phyloP scores from a whole-genome alignment of 2,888 invertebrate genomes.

The Limnephilus auricula region DNA sequence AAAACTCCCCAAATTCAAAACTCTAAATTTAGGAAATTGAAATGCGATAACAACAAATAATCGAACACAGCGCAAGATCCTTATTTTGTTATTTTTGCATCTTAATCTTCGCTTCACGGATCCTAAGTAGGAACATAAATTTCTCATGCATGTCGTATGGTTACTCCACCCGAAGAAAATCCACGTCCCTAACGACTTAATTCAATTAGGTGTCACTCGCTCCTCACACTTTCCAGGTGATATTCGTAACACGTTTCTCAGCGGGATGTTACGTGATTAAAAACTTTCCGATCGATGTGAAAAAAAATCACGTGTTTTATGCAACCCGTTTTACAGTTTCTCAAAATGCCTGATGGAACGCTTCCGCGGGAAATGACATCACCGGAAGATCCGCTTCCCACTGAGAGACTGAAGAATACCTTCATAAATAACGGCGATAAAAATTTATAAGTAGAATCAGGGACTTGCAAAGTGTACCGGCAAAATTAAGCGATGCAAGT shows the following conservation, averaged over 20 bases:
- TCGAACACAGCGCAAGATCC: not conserved
- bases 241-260: slow-evolving; percentile 59
- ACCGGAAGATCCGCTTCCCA: not conserved
- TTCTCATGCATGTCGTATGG: not conserved
- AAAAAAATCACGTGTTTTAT: slow-evolving; percentile 61
- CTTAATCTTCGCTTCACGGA: not conserved
- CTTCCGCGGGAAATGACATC: not conserved
- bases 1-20: not conserved
- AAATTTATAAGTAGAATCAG: not conserved
- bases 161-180: slow-evolving; percentile 6
- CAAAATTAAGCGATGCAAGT: not conserved
- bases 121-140: not conserved
- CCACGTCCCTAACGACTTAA: slow-evolving; percentile 59
- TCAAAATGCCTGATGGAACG: not conserved
- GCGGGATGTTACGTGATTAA: slow-evolving; percentile 62
- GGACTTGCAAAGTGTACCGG: not conserved
- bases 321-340: slow-evolving; percentile 9
- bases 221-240: slow-evolving; percentile 55
- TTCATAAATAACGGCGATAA: not conserved
- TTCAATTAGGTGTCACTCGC: slow-evolving; percentile 60
- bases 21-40: too few species aligned
- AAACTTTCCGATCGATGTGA: slow-evolving; percentile 65
- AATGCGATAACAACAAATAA: too few species aligned
- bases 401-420: not conserved
- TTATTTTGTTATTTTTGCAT: not conserved